Evolutionary conservation across 2,113 vertebrate species (phyloP).

Genomic region (Gopherus evgoodei): DNA sequence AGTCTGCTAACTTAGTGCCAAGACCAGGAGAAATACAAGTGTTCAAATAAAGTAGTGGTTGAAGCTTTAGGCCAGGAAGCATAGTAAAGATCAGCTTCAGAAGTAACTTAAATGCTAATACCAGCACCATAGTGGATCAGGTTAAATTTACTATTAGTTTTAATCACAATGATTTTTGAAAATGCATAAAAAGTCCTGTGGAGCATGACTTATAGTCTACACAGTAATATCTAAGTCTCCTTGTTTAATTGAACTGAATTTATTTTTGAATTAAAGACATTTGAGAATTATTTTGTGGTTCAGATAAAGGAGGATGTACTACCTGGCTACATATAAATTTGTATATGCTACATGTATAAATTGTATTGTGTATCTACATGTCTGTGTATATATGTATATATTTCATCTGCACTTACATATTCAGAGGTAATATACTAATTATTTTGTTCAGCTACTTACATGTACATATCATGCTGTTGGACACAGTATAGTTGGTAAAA

Average conservation of each 20-base stretch:
- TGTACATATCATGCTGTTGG: background rate
- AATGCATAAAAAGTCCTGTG: background rate
- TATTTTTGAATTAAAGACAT: background rate
- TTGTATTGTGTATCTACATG: background rate
- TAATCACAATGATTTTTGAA: background rate
- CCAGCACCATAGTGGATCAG: background rate
- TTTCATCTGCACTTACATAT: background rate
- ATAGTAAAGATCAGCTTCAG: background rate
- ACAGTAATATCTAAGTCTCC: background rate
- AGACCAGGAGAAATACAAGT: conserved; percentile 36
- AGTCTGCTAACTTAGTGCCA: conserved; percentile 29
- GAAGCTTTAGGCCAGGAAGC: conserved; percentile 7
- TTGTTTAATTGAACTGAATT: background rate
- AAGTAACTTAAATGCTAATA: background rate
- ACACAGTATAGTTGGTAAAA: background rate
- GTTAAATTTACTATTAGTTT: background rate
- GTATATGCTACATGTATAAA: background rate
- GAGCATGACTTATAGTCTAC: background rate
- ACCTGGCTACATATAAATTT: background rate
- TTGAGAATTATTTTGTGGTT: background rate
- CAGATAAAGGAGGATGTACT: background rate
- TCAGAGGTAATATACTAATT: background rate
- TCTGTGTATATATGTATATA: background rate
- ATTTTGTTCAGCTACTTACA: background rate
- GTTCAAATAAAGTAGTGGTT: conserved; percentile 39